Percentiles rank a stretch among this genome's conserved stretches.
phyloP scores from a whole-genome alignment of 2,888 invertebrate species.

The Aethes cnicana region DNA sequence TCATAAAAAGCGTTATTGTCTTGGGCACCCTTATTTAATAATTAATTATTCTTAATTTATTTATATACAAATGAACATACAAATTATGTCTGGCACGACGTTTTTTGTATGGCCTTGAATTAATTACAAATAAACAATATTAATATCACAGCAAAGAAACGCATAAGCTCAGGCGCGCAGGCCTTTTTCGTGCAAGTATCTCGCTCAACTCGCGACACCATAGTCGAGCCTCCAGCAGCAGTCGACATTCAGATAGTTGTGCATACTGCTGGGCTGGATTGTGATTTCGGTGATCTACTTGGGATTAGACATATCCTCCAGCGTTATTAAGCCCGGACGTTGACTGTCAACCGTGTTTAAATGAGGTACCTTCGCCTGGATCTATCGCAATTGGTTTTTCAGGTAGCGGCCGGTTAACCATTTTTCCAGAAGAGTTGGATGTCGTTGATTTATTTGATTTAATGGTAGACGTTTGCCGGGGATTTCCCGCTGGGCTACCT shows the following conservation, averaged over 20 bases:
- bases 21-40: slow-evolving; percentile 37
- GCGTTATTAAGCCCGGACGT: slow-evolving; percentile 41
- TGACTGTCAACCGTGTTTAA: slow-evolving; percentile 50
- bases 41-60: slow-evolving; percentile 51
- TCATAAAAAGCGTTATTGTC: slow-evolving; percentile 1
- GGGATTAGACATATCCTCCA: slow-evolving; percentile 26
- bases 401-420: slow-evolving; percentile 87
- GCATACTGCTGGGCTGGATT: background rate
- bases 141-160: slow-evolving; percentile 78
- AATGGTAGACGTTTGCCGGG: slow-evolving; percentile 51
- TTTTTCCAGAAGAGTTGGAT: slow-evolving; percentile 77
- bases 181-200: slow-evolving; percentile 26
- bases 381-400: slow-evolving; percentile 79
- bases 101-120: slow-evolving; percentile 50
- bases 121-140: slow-evolving; percentile 59
- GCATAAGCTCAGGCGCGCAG: slow-evolving; percentile 46
- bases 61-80: slow-evolving; percentile 56
- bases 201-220: slow-evolving; percentile 27
- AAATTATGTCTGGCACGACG: slow-evolving; percentile 56
- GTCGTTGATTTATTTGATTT: slow-evolving; percentile 55
- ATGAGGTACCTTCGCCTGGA: slow-evolving; percentile 70
- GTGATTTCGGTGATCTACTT: background rate
- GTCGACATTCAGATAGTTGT: slow-evolving; percentile 29
- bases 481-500: slow-evolving; percentile 44
- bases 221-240: slow-evolving; percentile 40